phyloP scores from a whole-genome alignment of 2,797 vertebrate genomes.

The Perodicticus potto region DNA sequence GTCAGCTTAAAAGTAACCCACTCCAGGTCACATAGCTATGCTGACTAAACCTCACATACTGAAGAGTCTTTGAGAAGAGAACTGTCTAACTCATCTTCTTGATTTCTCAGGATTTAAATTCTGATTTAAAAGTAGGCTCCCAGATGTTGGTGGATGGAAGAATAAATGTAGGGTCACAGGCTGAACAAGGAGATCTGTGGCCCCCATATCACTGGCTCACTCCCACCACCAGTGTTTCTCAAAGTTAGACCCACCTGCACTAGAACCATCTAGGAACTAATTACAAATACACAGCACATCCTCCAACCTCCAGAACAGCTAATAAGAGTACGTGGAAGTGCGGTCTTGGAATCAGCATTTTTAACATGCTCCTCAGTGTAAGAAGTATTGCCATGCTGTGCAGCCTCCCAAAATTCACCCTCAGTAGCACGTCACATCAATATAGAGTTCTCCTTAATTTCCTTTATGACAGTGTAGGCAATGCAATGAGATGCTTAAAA shows the following conservation, averaged over 20 bases:
- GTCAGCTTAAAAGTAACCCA: not conserved
- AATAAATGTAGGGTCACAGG: not conserved
- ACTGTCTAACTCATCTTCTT: not conserved
- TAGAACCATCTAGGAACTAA: conserved; percentile 2
- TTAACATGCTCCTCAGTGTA: not conserved
- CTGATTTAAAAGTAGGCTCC: not conserved
- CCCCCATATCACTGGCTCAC: not conserved
- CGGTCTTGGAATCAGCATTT: not conserved
- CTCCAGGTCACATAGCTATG: not conserved
- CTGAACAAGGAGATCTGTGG: not conserved
- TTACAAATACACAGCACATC: not conserved
- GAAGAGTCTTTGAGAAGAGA: not conserved
- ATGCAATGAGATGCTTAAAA: not conserved
- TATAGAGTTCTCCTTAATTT: not conserved
- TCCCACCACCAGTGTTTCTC: not conserved
- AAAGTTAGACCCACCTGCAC: not conserved
- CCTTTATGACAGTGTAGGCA: not conserved
- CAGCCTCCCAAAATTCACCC: not conserved
- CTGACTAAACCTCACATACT: not conserved
- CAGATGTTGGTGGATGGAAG: not conserved
- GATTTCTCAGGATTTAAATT: not conserved
- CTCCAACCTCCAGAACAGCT: not conserved
- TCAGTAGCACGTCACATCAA: not conserved
- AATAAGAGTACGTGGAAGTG: not conserved
- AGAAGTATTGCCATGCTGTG: not conserved